Evolutionary conservation across 92 coral and sea anemone species (phyloP).

Genomic region (Phenganax stokvisi): DNA sequence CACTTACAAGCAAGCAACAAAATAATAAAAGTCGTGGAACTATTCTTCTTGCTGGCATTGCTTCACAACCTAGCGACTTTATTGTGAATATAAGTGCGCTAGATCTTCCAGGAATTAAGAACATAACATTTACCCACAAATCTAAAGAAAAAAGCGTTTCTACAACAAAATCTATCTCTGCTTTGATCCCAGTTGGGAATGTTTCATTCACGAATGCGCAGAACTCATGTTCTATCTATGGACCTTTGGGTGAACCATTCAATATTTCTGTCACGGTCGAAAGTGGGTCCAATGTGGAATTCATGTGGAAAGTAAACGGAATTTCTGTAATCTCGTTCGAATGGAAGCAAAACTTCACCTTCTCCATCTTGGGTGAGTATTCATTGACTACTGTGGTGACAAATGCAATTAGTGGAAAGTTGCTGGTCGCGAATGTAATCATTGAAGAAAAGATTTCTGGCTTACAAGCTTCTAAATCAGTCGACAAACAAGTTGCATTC

Average conservation of each 20-base stretch:
- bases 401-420: conserved; percentile 60
- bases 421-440: conserved; percentile 43
- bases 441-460: conserved; percentile 53
- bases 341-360: conserved; percentile 50
- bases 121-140: conserved; percentile 13
- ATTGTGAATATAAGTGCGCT: conserved; percentile 17
- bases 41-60: conserved; percentile 52
- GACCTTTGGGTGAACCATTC: conserved; percentile 5
- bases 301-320: conserved; percentile 1
- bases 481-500: conserved; percentile 42
- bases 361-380: conserved; percentile 47
- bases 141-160: neutral
- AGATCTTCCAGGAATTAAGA: neutral
- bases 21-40: conserved; percentile 16
- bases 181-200: conserved; percentile 19
- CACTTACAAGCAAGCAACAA: conserved; percentile 40
- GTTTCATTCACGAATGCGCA: neutral
- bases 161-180: neutral
- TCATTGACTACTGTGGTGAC: conserved; percentile 54
- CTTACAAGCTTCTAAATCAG: conserved; percentile 41
- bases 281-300: neutral
- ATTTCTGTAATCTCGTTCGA: neutral
- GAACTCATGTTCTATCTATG: conserved; percentile 10
- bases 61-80: conserved; percentile 56
- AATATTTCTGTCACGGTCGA: conserved; percentile 7